Evolutionary conservation across 1,140 invertebrate genomes (phyloP).

Genomic region (Schlechtendalia chinensis): DNA sequence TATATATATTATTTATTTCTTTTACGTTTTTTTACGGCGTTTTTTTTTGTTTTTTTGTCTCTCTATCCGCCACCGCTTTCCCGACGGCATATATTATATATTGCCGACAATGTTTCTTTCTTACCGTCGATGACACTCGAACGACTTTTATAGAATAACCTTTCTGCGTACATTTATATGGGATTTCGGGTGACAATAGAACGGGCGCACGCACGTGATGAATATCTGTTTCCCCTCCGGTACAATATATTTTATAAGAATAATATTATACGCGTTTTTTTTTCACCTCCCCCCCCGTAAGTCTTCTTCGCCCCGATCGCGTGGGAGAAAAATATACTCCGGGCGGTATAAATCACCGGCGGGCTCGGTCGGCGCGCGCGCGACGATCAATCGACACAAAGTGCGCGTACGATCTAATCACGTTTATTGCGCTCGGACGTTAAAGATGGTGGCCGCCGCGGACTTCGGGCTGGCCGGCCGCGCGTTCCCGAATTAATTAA

Average conservation of each 20-base stretch:
- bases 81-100: constrained; percentile 35
- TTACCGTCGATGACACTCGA: constrained; percentile 49
- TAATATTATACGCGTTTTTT: constrained; percentile 39
- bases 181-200: constrained; percentile 47
- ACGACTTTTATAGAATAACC: constrained; percentile 47
- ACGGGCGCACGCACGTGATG: constrained; percentile 13
- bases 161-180: constrained; percentile 27
- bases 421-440: constrained; percentile 34
- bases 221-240: constrained; percentile 40
- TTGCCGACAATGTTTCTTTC: constrained; percentile 47
- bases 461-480: too few relatives aligned
- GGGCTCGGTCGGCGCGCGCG: too few relatives aligned
- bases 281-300: not conserved
- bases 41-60: constrained; percentile 13
- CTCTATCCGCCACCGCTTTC: constrained; percentile 21
- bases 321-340: constrained; percentile 44
- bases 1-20: not conserved
- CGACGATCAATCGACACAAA: constrained; percentile 34
- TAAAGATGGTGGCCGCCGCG: not conserved
- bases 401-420: constrained; percentile 30
- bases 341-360: too few relatives aligned
- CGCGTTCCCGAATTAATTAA: constrained; percentile 13
- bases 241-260: constrained; percentile 8
- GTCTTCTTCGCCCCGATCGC: too few relatives aligned
- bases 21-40: too few relatives aligned